Percentiles rank a stretch among this genome's conserved stretches.
Evolutionary conservation across 2,888 invertebrate genomes (phyloP).

Genomic region (Cordylochernes scorpioides): DNA sequence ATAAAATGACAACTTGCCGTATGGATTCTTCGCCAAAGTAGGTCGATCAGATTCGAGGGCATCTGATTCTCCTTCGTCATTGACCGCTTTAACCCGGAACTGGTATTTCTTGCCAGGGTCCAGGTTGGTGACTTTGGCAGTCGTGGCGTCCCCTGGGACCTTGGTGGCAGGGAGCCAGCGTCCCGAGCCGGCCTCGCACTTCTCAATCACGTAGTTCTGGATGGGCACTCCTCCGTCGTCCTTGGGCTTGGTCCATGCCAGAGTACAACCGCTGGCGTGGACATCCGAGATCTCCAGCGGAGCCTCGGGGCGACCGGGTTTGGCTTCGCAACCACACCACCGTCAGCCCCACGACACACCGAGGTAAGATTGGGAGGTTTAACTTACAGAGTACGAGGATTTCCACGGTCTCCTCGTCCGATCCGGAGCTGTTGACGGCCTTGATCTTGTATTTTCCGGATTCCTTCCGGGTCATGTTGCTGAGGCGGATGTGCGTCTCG

Average conservation of each 20-base stretch:
- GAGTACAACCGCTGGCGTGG: slow-evolving; percentile 50
- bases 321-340: slow-evolving; percentile 25
- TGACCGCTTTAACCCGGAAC: slow-evolving; percentile 90
- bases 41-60: slow-evolving; percentile 75
- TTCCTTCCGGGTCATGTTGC: slow-evolving; percentile 48
- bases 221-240: slow-evolving; percentile 81
- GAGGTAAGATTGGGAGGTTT: slow-evolving; percentile 18
- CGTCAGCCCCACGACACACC: neutral
- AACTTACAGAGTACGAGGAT: slow-evolving; percentile 38
- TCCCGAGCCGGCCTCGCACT: slow-evolving; percentile 28
- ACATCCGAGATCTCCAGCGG: slow-evolving; percentile 60
- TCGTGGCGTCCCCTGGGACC: slow-evolving; percentile 44
- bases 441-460: slow-evolving; percentile 64
- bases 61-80: slow-evolving; percentile 92
- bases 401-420: slow-evolving; percentile 67
- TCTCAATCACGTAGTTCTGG: slow-evolving; percentile 55
- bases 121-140: slow-evolving; percentile 39
- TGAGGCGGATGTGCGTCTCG: slow-evolving; percentile 62
- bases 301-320: slow-evolving; percentile 57
- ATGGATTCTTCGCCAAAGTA: slow-evolving; percentile 94
- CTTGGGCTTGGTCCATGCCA: slow-evolving; percentile 72
- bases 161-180: slow-evolving; percentile 79
- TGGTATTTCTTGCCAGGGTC: slow-evolving; percentile 90
- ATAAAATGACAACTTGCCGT: too few species aligned
- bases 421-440: slow-evolving; percentile 71